These are phyloP conservation scores for Drosophila affinis DNA, from an alignment of 2,888 invertebrate genomes.

Conservation along the genomic window DNA sequence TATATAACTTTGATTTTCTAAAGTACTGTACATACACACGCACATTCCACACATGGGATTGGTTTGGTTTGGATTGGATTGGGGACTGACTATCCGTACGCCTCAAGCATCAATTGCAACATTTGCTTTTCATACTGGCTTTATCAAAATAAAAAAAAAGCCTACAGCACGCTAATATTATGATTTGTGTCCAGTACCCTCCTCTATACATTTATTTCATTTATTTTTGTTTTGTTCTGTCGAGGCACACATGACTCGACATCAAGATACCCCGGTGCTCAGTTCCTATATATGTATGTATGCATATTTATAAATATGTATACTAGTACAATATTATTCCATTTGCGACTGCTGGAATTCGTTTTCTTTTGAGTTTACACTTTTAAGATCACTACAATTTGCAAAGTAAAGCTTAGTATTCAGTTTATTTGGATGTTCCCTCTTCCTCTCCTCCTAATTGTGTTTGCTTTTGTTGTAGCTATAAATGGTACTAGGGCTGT, in stretches of 20 bases:
- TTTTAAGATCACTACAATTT: conserved; percentile 65
- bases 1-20: conserved; percentile 50
- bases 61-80: conserved; percentile 6
- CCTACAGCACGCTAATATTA: conserved; percentile 37
- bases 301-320: conserved; percentile 6
- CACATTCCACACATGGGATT: conserved; percentile 29
- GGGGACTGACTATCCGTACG: conserved; percentile 8
- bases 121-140: background rate
- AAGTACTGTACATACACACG: conserved; percentile 61
- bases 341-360: conserved; percentile 35
- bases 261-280: background rate
- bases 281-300: conserved; percentile 13
- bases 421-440: conserved; percentile 47
- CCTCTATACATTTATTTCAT: conserved; percentile 24
- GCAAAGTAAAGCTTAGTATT: conserved; percentile 76
- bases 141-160: conserved; percentile 47
- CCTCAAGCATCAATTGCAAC: conserved; percentile 28
- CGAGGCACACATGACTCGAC: background rate
- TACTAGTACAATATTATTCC: conserved; percentile 26
- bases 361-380: conserved; percentile 4
- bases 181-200: conserved; percentile 24
- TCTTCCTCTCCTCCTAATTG: conserved; percentile 16
- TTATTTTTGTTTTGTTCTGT: background rate
- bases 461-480: conserved; percentile 23
- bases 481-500: conserved; percentile 2